A percentile compares a stretch with the other conserved stretches of the same genome.
phyloP scores from a whole-genome alignment of 2,113 vertebrate species.

The Delphinapterus leucas region DNA sequence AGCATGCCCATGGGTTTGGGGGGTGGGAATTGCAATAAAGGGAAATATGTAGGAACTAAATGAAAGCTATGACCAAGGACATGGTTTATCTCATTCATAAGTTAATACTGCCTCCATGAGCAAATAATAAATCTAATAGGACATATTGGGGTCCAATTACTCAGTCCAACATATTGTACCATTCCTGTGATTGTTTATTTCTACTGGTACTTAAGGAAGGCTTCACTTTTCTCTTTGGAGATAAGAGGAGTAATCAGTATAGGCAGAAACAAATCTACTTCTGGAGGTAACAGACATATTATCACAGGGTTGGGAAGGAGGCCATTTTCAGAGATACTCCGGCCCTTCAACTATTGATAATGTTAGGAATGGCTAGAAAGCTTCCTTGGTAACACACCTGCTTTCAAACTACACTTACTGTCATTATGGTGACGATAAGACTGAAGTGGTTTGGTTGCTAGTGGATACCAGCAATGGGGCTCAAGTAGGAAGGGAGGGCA shows the following conservation, averaged over 20 bases:
- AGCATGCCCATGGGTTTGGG: neutral
- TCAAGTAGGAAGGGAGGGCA: neutral
- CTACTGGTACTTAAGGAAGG: neutral
- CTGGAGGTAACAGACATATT: neutral
- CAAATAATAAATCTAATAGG: neutral
- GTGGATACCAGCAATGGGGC: neutral
- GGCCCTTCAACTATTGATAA: neutral
- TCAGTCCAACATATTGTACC: neutral
- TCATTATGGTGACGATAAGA: neutral
- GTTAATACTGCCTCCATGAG: neutral
- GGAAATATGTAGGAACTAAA: neutral
- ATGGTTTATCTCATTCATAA: neutral
- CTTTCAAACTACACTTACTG: neutral
- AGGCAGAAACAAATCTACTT: neutral
- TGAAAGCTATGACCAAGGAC: neutral
- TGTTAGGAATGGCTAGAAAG: neutral
- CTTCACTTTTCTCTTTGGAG: neutral
- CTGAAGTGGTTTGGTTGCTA: neutral
- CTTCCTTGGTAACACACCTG: neutral
- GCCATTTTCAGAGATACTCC: neutral
- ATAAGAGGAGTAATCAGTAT: neutral
- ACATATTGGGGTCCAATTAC: neutral
- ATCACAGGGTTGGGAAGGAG: neutral
- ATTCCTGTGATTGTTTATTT: neutral
- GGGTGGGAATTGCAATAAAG: neutral